Evolutionary conservation across 2,113 vertebrate species (phyloP), one percentile per base, ranked within the genome.

Genomic region (Scatophagus argus): DNA sequence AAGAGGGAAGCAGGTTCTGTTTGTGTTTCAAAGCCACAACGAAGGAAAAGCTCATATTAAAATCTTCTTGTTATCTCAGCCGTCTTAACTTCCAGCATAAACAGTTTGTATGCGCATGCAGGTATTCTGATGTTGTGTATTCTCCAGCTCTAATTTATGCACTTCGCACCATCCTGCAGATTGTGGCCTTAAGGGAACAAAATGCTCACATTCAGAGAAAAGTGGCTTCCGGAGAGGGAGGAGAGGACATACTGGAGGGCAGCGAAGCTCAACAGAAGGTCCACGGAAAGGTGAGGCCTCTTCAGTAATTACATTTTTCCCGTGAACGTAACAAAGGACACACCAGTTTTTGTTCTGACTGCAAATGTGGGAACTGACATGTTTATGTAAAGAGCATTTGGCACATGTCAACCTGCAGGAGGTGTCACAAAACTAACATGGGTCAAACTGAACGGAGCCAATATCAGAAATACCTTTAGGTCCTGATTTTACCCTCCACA

Each of bases 191-290:
- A 92, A 94, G 97, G 71, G 98, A 99, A 88, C 98, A 99, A 94
- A 99, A 99, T 95, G 97, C 97, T 78, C 97, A 99, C 87, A 96
- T 99, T 87, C 98, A 99, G 92, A 97, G 97, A 83, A 99, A 99
- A 94, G 97, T 98, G 90, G 96, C 95, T 34, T 95, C 97, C 12
- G 97, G 97, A 61, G 98, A 99, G 9, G 97, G 93, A 16, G 96
- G 95, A 51, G 95, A 97, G 16, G 98, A 99, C 78, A 89, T 96
- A 27, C 93, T 97, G 85, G 98, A 99, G 86, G 95, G 95, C 72
- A 93, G 94, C 64, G 97, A 98, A 25, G 91, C 95, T 65, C 95
- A 97, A 6, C 97, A 97, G 93, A 98, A 97, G 81, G 86, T 97
- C 75, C 98, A 97, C 70, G 95, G 97, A 88, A 99, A 99, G 97